Conservation (phyloP, 1,140 invertebrate genomes). For the Drosophila setifemur region DNA sequence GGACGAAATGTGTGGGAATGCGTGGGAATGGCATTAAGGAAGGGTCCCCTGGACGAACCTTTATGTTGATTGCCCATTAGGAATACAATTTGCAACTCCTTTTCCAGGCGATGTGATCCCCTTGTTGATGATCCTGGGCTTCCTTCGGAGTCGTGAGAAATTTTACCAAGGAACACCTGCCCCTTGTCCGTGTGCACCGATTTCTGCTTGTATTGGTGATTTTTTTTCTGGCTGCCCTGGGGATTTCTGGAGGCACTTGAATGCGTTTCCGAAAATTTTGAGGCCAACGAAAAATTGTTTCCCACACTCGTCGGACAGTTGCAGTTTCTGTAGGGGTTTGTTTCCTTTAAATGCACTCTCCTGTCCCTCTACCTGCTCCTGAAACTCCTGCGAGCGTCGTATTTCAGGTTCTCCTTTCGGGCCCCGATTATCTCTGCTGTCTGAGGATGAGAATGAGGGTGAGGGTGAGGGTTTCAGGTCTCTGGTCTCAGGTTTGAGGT, state of each 20-base stretch:
- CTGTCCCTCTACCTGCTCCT: slow-evolving; percentile 38
- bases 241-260: slow-evolving; percentile 56
- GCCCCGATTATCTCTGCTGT: slow-evolving; percentile 31
- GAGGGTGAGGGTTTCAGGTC: slow-evolving; percentile 27
- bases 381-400: slow-evolving; percentile 44
- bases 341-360: slow-evolving; percentile 58
- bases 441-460: slow-evolving; percentile 62
- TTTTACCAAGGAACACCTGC: slow-evolving; percentile 80
- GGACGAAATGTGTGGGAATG: slow-evolving; percentile 73
- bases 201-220: slow-evolving; percentile 14
- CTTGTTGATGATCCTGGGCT: slow-evolving; percentile 58
- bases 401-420: slow-evolving; percentile 78
- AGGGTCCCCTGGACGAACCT: slow-evolving; percentile 18
- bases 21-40: too few species aligned
- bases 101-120: slow-evolving; percentile 48
- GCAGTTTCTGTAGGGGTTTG: slow-evolving; percentile 71
- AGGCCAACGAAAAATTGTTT: slow-evolving; percentile 78
- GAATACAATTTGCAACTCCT: slow-evolving; percentile 79
- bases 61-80: slow-evolving; percentile 79
- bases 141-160: slow-evolving; percentile 77
- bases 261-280: slow-evolving; percentile 79
- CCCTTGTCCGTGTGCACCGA: slow-evolving; percentile 52
- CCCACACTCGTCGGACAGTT: slow-evolving; percentile 78
- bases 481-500: slow-evolving; percentile 2
- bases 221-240: slow-evolving; percentile 24